Base-by-base conservation (phyloP, 2,113 vertebrate species). In the Herpetotheres cachinnans region DNA sequence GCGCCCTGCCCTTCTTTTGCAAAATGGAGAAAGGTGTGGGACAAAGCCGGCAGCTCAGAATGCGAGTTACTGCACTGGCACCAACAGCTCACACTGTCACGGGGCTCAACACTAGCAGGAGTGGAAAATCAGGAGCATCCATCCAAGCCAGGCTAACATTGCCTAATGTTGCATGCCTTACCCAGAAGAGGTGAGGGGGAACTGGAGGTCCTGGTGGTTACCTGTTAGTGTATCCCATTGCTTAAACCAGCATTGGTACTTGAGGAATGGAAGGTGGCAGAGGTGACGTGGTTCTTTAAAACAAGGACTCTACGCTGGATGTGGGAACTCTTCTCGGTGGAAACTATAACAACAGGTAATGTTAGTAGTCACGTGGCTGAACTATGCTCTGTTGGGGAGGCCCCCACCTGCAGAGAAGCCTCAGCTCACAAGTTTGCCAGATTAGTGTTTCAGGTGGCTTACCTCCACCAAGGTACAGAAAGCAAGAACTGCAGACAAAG, bases 21-120 rank as follows among this genome's bases (percentile, higher is more conserved):
- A 59, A 71, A 72, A 13, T 42, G 27, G 47, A 78, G 50, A 20
- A 29, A 38, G 52, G 24, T 42, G 22, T 54, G 38, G 38, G 22
- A 67, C 44, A 84, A 82, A 63, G 32, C 61, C 71, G 47, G n/a
- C 11, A 59, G 65, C 38, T 71, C 61, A 74, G 73, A 74, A n/a
- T 3, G 1, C 2, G 10, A 25, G 27, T 29, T 24, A 40, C 7
- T 30, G 13, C n/a, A 11, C 0, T 22, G 78, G 55, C 61, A 66
- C 22, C 61, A 32, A 26, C 82, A 89, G 47, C 46, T 55, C 52
- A 22, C 55, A 2, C 47, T 58, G 49, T 34, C 76, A 59, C 1
- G 1, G 86, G 58, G 72, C 47, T 49, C 34, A 36, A 10, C 19
- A 10, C 11, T 0, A 0, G n/a, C 0, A 74, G n/a, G 32, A 55